Evolutionary conservation across 2,888 invertebrate species (phyloP).

Genomic region (Cheilosia vulpina): DNA sequence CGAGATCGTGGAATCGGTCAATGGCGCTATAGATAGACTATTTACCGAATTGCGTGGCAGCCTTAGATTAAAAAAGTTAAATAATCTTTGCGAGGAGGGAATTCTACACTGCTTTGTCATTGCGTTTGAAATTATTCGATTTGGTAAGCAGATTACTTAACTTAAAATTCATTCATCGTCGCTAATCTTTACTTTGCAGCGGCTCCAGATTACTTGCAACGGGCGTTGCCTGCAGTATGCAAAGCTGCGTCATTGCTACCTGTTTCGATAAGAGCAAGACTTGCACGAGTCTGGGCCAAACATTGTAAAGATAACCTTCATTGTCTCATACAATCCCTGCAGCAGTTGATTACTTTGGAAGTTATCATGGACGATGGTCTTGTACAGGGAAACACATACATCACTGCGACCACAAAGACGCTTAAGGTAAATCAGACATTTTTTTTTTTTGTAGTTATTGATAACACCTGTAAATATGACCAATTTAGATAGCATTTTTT

Average conservation of each 20-base stretch:
- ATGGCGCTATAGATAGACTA: constrained; percentile 77
- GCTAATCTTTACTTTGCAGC: constrained; percentile 80
- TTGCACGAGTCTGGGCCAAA: constrained; percentile 92
- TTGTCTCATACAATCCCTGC: constrained; percentile 90
- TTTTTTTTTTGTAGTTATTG: not conserved
- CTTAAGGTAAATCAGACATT: constrained; percentile 87
- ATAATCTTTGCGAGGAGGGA: constrained; percentile 78
- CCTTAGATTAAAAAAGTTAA: constrained; percentile 70
- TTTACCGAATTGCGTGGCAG: constrained; percentile 75
- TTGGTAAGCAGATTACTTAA: constrained; percentile 84
- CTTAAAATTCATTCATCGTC: no score
- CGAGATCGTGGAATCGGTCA: constrained; percentile 80
- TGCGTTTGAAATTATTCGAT: constrained; percentile 90
- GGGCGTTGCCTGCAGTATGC: constrained; percentile 91
- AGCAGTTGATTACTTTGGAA: constrained; percentile 94
- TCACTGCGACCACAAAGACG: constrained; percentile 93
- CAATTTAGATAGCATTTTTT: constrained; percentile 90
- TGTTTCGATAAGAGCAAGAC: constrained; percentile 89
- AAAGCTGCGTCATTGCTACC: constrained; percentile 90
- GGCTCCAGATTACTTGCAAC: constrained; percentile 92
- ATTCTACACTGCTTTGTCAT: constrained; percentile 86
- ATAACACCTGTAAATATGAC: not conserved
- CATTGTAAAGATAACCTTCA: constrained; percentile 87
- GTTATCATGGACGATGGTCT: constrained; percentile 91
- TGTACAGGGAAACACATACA: constrained; percentile 93